Evolutionary conservation across 2,113 vertebrate species (phyloP).

Genomic region (Dryoscopus gambensis): DNA sequence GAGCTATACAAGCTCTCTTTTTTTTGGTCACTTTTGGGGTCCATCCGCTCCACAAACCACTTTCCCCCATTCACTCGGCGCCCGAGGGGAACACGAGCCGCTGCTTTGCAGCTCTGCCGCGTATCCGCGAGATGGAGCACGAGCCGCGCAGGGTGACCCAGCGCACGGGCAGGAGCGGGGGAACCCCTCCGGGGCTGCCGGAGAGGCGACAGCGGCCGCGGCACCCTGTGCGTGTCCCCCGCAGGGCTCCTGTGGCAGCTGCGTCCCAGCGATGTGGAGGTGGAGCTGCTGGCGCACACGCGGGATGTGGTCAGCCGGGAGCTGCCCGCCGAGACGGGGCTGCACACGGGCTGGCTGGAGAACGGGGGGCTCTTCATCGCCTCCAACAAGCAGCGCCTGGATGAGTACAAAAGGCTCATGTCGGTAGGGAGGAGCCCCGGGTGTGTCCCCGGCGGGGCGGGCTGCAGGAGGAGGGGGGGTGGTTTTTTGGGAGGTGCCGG

Average conservation of each 20-base stretch:
- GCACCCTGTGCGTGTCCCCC: background rate
- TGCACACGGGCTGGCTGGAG: constrained; percentile 93
- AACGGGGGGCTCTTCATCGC: constrained; percentile 97
- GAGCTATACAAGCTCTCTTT: accelerated
- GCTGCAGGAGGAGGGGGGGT: background rate
- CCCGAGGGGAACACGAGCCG: accelerated
- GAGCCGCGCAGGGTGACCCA: background rate
- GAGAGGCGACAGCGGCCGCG: accelerated
- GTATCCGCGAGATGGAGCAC: constrained; percentile 18
- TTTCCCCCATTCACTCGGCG: background rate
- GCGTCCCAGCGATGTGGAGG: constrained; percentile 92
- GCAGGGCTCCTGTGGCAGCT: constrained; percentile 96
- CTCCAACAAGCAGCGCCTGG: constrained; percentile 91
- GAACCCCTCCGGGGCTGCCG: accelerated
- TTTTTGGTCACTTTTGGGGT: background rate
- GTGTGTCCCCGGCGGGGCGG: accelerated
- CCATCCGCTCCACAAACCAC: accelerated
- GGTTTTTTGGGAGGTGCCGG: background rate
- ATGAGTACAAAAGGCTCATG: constrained; percentile 98
- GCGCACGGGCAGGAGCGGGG: accelerated
- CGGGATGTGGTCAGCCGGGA: constrained; percentile 85
- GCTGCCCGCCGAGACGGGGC: constrained; percentile 88
- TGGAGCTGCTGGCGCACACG: constrained; percentile 92
- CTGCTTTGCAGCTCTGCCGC: background rate
- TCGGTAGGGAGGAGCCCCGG: constrained; percentile 75